These are phyloP conservation scores for Phataginus tetradactyla DNA, from an alignment of 2,797 vertebrate species.

Conservation along the genomic window DNA sequence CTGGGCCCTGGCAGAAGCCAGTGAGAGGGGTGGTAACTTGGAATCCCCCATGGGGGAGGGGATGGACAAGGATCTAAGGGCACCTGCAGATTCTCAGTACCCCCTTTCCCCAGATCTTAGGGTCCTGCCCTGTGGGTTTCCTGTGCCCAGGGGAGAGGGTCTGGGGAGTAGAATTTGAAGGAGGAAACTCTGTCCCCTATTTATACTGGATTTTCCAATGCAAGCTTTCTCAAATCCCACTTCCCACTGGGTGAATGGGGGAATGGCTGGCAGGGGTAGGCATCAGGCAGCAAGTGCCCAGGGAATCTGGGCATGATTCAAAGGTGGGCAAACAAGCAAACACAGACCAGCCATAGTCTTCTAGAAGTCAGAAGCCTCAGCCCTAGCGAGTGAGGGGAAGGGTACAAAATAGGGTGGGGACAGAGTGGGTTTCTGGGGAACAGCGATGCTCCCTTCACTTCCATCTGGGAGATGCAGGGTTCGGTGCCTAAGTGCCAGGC, in stretches of 20 bases:
- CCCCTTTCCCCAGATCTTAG: constrained; percentile 67
- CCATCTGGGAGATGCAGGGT: constrained; percentile 48
- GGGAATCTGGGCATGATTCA: constrained; percentile 73
- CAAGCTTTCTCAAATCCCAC: not conserved
- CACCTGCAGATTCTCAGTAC: constrained; percentile 41
- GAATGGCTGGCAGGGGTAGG: constrained; percentile 68
- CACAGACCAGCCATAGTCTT: constrained; percentile 77
- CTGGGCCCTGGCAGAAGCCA: constrained; percentile 35
- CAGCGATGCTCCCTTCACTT: constrained; percentile 54
- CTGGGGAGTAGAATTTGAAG: constrained; percentile 53
- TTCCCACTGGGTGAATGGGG: constrained; percentile 43
- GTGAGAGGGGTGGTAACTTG: not conserved
- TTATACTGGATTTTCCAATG: constrained; percentile 11
- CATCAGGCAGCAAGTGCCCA: constrained; percentile 64
- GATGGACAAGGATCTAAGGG: constrained; percentile 16
- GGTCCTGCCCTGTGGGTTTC: constrained; percentile 78
- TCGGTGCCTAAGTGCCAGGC: constrained; percentile 71
- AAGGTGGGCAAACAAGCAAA: constrained; percentile 78
- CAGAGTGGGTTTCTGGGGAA: constrained; percentile 51
- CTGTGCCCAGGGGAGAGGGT: constrained; percentile 65
- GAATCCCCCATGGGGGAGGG: not conserved
- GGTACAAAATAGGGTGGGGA: constrained; percentile 52
- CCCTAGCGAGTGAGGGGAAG: constrained; percentile 72
- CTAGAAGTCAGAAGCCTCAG: constrained; percentile 78
- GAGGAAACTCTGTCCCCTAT: not conserved